These are phyloP conservation scores for Pocota personata DNA, from an alignment of 2,888 invertebrate species.

Conservation along the genomic window DNA sequence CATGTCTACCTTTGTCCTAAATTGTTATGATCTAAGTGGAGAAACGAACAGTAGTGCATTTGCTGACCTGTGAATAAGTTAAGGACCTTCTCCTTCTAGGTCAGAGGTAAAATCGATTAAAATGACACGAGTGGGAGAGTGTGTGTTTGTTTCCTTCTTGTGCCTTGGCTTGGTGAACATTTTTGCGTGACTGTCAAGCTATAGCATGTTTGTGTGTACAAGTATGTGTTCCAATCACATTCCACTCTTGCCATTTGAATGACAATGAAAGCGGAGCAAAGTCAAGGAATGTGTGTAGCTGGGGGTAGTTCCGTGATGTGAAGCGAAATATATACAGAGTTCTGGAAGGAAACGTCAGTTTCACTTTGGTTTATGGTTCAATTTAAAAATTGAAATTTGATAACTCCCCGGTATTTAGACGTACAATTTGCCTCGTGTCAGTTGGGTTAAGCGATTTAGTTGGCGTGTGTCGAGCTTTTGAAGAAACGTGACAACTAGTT, in stretches of 20 bases:
- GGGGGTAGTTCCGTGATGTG: slow-evolving; percentile 10
- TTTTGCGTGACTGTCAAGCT: slow-evolving; percentile 43
- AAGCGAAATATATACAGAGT: neutral
- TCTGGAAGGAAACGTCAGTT: slow-evolving; percentile 18
- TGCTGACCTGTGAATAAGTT: slow-evolving; percentile 57
- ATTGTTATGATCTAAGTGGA: slow-evolving; percentile 25
- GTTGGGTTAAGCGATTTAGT: neutral
- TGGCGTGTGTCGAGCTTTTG: neutral
- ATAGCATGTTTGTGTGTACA: neutral
- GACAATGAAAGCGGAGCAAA: slow-evolving; percentile 33
- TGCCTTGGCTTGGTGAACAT: slow-evolving; percentile 26
- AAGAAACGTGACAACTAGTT: neutral
- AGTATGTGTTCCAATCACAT: neutral
- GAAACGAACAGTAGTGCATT: neutral
- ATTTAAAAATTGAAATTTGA: slow-evolving; percentile 16
- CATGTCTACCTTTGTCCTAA: slow-evolving; percentile 15
- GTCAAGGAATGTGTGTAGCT: neutral
- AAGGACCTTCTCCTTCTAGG: slow-evolving; percentile 28
- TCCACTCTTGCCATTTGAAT: slow-evolving; percentile 24
- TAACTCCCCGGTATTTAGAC: slow-evolving; percentile 1
- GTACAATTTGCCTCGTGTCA: slow-evolving; percentile 5
- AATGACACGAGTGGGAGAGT: neutral
- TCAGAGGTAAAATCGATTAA: slow-evolving; percentile 51
- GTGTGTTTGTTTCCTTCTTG: neutral
- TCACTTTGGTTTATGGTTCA: slow-evolving; percentile 25